A percentile compares a stretch with the other conserved stretches of the same genome.
These are phyloP conservation scores for Eupithecia subfuscata DNA, from an alignment of 2,888 invertebrate genomes.

Conservation along the genomic window DNA sequence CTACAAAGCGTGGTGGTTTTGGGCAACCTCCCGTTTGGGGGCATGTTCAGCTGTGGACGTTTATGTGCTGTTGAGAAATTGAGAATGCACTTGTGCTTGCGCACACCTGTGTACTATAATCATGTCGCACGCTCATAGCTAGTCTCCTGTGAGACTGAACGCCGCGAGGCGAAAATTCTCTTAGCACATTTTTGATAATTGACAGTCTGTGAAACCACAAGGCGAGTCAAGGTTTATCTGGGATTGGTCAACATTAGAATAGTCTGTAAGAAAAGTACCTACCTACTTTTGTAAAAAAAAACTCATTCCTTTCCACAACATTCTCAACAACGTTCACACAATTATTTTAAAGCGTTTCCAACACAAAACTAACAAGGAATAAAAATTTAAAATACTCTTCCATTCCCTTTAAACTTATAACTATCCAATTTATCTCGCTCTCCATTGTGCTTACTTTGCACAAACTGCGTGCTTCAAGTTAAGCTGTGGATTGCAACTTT, in stretches of 20 bases:
- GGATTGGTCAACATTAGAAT: background rate
- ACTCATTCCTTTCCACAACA: background rate
- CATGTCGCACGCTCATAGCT: no score
- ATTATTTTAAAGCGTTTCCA: background rate
- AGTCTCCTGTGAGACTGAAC: no score
- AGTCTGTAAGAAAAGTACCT: conserved; percentile 44
- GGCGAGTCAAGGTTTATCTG: background rate
- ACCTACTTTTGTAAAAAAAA: background rate
- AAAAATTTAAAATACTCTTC: conserved; percentile 1
- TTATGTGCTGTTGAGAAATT: no score
- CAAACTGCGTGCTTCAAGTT: conserved; percentile 26
- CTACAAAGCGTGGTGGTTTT: no score
- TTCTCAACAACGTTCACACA: background rate
- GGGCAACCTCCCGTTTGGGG: no score
- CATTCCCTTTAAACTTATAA: conserved; percentile 7
- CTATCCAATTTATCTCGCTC: conserved; percentile 21
- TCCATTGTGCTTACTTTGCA: conserved; percentile 27
- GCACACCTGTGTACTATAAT: no score
- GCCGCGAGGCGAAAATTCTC: background rate
- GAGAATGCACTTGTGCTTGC: no score
- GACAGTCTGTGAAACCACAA: background rate
- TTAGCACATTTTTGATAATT: background rate
- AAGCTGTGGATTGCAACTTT: conserved; percentile 17
- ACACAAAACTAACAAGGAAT: background rate
- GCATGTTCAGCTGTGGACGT: no score